Evolutionary conservation across 1,140 invertebrate genomes (phyloP).

Genomic region (Papilio glaucus): DNA sequence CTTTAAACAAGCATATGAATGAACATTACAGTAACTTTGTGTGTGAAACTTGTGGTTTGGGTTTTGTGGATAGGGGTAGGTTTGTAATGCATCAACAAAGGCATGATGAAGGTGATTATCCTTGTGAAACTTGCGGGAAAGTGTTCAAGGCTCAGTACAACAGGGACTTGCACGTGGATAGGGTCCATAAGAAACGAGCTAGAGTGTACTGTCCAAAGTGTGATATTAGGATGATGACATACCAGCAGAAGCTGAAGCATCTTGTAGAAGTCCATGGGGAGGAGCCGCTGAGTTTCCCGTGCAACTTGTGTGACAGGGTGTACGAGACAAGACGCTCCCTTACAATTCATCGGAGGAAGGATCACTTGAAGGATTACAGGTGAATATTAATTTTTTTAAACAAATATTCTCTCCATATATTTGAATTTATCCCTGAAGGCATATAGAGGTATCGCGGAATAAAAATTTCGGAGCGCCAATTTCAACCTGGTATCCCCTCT

Average conservation of each 20-base stretch:
- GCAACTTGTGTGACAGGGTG: slow-evolving; percentile 76
- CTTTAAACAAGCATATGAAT: slow-evolving; percentile 77
- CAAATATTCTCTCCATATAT: no score
- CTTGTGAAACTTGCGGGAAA: slow-evolving; percentile 80
- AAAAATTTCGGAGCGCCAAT: no score
- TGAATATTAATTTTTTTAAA: no score
- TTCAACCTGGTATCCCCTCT: no score
- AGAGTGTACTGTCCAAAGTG: slow-evolving; percentile 74
- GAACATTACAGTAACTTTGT: slow-evolving; percentile 80
- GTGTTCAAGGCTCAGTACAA: slow-evolving; percentile 68
- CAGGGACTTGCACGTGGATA: slow-evolving; percentile 70
- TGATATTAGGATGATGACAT: slow-evolving; percentile 68
- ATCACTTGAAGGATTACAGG: slow-evolving; percentile 73
- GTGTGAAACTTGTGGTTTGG: slow-evolving; percentile 86
- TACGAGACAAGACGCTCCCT: slow-evolving; percentile 80
- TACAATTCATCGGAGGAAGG: slow-evolving; percentile 70
- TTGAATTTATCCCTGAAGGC: no score
- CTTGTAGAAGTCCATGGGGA: slow-evolving; percentile 80
- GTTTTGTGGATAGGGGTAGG: slow-evolving; percentile 81
- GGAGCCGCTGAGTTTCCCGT: slow-evolving; percentile 78
- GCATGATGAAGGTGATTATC: slow-evolving; percentile 72
- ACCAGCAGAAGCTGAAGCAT: slow-evolving; percentile 74
- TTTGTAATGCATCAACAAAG: slow-evolving; percentile 78
- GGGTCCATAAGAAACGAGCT: slow-evolving; percentile 67
- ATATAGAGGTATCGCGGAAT: no score